Evolutionary conservation across 1,140 invertebrate species (phyloP).

Genomic region (Caerostris darwini): DNA sequence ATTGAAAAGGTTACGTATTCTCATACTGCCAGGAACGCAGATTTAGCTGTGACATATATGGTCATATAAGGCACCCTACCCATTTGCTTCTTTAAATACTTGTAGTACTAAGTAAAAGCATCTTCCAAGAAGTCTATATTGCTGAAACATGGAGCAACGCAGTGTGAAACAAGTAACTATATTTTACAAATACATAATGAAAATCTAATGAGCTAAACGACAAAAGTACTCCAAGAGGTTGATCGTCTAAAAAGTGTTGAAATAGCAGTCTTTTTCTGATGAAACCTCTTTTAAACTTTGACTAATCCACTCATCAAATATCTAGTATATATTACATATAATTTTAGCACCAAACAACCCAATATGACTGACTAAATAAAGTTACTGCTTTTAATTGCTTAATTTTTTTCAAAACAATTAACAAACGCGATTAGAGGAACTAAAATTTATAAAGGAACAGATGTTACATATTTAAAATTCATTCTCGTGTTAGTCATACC

Average conservation of each 20-base stretch:
- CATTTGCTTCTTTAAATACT: slow-evolving; percentile 48
- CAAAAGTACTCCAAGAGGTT: slow-evolving; percentile 42
- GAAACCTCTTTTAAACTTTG: slow-evolving; percentile 3
- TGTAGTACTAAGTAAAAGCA: slow-evolving; percentile 53
- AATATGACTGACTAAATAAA: slow-evolving; percentile 14
- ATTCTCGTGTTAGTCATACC: slow-evolving; percentile 22
- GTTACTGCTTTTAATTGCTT: slow-evolving; percentile 3
- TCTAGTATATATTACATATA: slow-evolving; percentile 28
- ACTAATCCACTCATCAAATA: slow-evolving; percentile 53
- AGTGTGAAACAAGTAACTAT: slow-evolving; percentile 12
- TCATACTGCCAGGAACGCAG: slow-evolving; percentile 68
- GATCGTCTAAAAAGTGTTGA: slow-evolving; percentile 4
- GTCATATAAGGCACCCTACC: slow-evolving; percentile 75
- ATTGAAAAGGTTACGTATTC: slow-evolving; percentile 58
- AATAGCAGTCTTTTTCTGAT: slow-evolving; percentile 1
- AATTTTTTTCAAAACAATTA: not conserved
- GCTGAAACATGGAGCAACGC: slow-evolving; percentile 24
- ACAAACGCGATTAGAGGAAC: slow-evolving; percentile 43
- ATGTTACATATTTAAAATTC: slow-evolving; percentile 32
- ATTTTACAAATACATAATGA: slow-evolving; percentile 45
- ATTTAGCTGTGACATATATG: slow-evolving; percentile 54
- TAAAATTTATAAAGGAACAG: slow-evolving; percentile 52
- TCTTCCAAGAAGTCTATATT: slow-evolving; percentile 45
- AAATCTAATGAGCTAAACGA: slow-evolving; percentile 57
- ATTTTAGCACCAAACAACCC: slow-evolving; percentile 52